These are phyloP conservation scores for Zeugodacus cucurbitae DNA, from an alignment of 1,140 invertebrate species.

Conservation along the genomic window DNA sequence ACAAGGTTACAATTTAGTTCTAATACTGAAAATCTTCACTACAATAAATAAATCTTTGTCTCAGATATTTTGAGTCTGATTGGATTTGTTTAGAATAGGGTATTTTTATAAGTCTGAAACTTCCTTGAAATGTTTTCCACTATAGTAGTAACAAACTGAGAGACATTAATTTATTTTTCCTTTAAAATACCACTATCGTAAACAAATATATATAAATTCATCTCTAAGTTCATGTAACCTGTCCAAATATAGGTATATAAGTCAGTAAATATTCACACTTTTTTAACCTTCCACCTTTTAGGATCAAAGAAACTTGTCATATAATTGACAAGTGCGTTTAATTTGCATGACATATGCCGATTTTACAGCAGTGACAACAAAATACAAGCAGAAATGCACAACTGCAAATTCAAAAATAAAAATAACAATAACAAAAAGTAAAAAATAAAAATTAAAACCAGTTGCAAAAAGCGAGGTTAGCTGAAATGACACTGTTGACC, in stretches of 20 bases:
- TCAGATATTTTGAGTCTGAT: too few species aligned
- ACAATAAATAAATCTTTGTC: too few species aligned
- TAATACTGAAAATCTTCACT: too few species aligned
- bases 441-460: neutral
- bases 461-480: neutral
- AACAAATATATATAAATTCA: neutral
- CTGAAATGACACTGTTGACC: too few species aligned
- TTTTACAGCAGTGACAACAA: neutral
- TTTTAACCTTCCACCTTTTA: neutral
- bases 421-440: neutral
- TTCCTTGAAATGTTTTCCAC: too few species aligned
- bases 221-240: neutral
- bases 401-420: too few species aligned
- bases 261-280: neutral
- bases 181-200: too few species aligned
- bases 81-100: too few species aligned
- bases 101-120: too few species aligned
- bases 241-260: neutral
- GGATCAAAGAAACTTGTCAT: neutral
- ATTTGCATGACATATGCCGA: conserved; percentile 53
- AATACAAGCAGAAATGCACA: neutral
- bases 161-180: too few species aligned
- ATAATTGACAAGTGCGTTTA: conserved; percentile 52
- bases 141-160: too few species aligned
- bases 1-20: too few species aligned